Percentiles rank a stretch among this genome's conserved stretches.
Conservation (phyloP, 2,888 invertebrate species). For the Pristionchus mayeri region DNA sequence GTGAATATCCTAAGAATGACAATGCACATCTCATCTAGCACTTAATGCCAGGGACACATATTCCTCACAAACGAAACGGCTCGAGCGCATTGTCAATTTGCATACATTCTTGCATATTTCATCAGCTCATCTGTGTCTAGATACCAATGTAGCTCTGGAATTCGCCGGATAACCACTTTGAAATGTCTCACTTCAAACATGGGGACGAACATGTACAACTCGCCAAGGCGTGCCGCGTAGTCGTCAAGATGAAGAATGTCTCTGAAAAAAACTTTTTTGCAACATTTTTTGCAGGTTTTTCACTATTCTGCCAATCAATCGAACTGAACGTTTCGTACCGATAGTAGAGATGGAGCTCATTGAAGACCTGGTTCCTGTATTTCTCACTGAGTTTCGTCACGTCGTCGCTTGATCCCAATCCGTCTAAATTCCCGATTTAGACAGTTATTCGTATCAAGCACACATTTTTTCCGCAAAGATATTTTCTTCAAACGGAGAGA, state of each 20-base stretch:
- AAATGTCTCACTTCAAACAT: not conserved
- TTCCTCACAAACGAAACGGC: no score
- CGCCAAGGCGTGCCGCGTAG: constrained; percentile 15
- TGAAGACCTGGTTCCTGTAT: not conserved
- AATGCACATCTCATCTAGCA: no score
- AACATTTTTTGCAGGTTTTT: not conserved
- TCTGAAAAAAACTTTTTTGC: not conserved
- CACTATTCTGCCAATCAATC: not conserved
- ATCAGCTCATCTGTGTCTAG: no score
- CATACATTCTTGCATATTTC: no score
- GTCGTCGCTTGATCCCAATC: not conserved
- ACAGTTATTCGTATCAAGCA: not conserved
- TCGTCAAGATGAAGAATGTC: not conserved
- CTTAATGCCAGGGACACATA: no score
- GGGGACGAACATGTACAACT: constrained; percentile 10
- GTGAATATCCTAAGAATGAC: not conserved
- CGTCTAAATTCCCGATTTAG: not conserved
- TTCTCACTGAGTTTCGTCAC: not conserved
- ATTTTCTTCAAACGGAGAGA: not conserved
- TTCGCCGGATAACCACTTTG: no score
- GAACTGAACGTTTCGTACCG: constrained; percentile 8
- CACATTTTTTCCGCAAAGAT: not conserved
- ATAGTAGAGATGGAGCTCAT: constrained; percentile 13
- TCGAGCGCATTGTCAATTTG: no score
- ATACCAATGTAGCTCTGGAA: no score